Percentiles rank a stretch among this genome's conserved stretches.
These are phyloP conservation scores for Pitangus sulphuratus DNA, from an alignment of 2,797 vertebrate species.

Conservation along the genomic window DNA sequence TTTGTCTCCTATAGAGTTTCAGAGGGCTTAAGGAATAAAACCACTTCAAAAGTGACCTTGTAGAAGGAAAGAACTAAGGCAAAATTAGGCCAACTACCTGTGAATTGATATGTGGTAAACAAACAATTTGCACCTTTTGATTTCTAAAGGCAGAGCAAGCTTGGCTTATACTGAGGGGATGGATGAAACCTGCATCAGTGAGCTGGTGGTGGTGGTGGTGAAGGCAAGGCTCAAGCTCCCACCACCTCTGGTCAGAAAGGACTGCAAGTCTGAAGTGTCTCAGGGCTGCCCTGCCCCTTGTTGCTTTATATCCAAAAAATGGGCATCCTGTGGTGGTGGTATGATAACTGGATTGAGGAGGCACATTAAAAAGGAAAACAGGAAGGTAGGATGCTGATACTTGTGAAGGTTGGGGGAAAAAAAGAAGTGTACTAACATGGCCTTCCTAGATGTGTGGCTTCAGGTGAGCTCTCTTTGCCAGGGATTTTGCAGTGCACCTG, in stretches of 20 bases:
- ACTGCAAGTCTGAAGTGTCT: not conserved
- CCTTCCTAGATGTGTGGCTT: fast-evolving
- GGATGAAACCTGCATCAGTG: not conserved
- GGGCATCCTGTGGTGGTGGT: fast-evolving
- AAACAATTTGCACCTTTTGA: slow-evolving; percentile 34
- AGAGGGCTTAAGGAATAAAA: slow-evolving; percentile 30
- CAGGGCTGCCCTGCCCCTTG: not conserved
- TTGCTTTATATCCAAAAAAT: fast-evolving
- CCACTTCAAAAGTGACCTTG: slow-evolving; percentile 57
- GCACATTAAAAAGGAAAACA: not conserved
- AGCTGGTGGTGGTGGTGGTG: not conserved
- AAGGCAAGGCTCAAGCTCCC: not conserved
- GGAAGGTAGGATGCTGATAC: not conserved
- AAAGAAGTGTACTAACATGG: not conserved
- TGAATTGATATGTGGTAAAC: slow-evolving; percentile 2
- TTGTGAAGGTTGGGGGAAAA: not conserved
- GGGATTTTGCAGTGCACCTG: not conserved
- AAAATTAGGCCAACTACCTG: slow-evolving; percentile 13
- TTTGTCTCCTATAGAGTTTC: slow-evolving; percentile 39
- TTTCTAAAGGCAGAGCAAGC: not conserved
- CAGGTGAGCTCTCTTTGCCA: not conserved
- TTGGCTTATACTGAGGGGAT: not conserved
- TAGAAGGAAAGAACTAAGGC: not conserved
- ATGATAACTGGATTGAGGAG: not conserved
- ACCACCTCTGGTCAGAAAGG: not conserved